These are phyloP conservation scores for Tridacna crocea DNA, from an alignment of 2,888 invertebrate genomes.

Conservation along the genomic window DNA sequence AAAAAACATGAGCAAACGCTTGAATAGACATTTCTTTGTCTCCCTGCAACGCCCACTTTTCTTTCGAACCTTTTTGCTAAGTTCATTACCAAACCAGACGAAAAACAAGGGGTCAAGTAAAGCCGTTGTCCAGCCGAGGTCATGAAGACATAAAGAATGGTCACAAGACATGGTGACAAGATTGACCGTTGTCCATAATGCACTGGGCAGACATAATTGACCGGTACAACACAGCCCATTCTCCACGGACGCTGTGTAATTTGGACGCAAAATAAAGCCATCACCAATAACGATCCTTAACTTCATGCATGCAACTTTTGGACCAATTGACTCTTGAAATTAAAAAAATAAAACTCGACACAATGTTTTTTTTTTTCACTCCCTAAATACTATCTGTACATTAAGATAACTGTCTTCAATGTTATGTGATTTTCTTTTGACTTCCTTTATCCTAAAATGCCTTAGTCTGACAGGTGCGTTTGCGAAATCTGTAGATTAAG, in stretches of 20 bases:
- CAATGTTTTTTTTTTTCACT: too few species aligned
- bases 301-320: background rate
- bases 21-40: too few species aligned
- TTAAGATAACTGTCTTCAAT: too few species aligned
- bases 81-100: slow-evolving; percentile 1
- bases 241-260: slow-evolving; percentile 26
- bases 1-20: too few species aligned
- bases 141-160: slow-evolving; percentile 39
- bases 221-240: slow-evolving; percentile 48
- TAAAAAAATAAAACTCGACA: too few species aligned
- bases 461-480: too few species aligned
- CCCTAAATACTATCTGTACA: too few species aligned
- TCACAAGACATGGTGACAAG: slow-evolving; percentile 36
- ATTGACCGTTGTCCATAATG: slow-evolving; percentile 39
- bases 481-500: too few species aligned
- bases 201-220: slow-evolving; percentile 44
- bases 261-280: slow-evolving; percentile 21
- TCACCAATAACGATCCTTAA: slow-evolving; percentile 16
- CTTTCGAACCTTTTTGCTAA: background rate
- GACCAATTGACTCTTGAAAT: background rate
- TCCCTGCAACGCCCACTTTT: too few species aligned
- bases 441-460: too few species aligned
- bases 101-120: slow-evolving; percentile 6
- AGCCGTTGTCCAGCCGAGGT: slow-evolving; percentile 24
- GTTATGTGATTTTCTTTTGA: too few species aligned